phyloP scores from a whole-genome alignment of 2,888 invertebrate species.

The Tinea semifulvella region DNA sequence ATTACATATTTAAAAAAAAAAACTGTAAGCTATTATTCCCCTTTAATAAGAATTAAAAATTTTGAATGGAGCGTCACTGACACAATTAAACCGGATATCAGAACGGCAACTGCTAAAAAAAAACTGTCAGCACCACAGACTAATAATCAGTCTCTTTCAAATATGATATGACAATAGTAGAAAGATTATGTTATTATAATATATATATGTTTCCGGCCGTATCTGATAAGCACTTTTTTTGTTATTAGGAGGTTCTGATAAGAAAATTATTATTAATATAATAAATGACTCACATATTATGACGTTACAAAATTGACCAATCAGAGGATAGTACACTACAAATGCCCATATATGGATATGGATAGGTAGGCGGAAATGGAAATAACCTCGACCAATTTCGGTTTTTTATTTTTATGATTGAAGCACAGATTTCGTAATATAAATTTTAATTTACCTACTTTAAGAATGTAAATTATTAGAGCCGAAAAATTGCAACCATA shows the following conservation, averaged over 20 bases:
- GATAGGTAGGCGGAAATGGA: conserved; percentile 61
- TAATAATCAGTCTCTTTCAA: neutral
- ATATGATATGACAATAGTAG: neutral
- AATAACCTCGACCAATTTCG: conserved; percentile 18
- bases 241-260: neutral
- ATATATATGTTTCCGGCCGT: neutral
- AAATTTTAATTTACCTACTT: too few species aligned
- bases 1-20: neutral
- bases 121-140: neutral
- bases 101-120: conserved; percentile 2
- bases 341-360: conserved; percentile 73
- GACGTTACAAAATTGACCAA: conserved; percentile 51
- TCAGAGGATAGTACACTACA: conserved; percentile 61
- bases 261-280: conserved; percentile 21
- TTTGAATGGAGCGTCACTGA: neutral
- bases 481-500: too few species aligned
- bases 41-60: neutral
- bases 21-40: neutral
- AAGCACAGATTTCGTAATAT: too few species aligned
- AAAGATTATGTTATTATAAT: conserved; percentile 13
- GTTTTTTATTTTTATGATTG: neutral
- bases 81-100: neutral
- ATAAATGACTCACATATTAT: conserved; percentile 51
- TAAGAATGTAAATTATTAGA: too few species aligned
- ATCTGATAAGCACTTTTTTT: conserved; percentile 1